Evolutionary conservation across 2,888 invertebrate genomes (phyloP), one percentile per base, ranked within the genome.

Genomic region (Melinaea marsaeus): DNA sequence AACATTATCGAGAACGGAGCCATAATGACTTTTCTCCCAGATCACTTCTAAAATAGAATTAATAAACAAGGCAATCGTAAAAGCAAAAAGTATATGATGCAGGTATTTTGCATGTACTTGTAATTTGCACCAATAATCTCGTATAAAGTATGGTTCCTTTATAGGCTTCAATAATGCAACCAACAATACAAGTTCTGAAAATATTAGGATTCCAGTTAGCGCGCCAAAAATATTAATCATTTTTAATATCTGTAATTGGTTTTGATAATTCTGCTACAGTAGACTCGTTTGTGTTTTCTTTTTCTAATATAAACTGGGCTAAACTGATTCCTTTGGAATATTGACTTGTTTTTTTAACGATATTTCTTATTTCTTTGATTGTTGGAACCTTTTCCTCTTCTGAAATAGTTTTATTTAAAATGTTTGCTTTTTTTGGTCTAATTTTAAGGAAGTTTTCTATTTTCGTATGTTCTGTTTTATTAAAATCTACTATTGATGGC

Each of bases 221-320:
- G 72, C 66, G 59, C 79, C 80, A 61, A 80, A 84, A 51, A 84
- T 57, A 65, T 83, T 82, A 13, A 83, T 75, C 85, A 86, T 86
- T 65, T 68, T 73, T 32, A 54, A 56, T 61, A 51, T 22, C 57
- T 64, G 60, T 46, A 35, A 6, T 56, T 46, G 54, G 13, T 57
- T 57, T 5, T 5, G 60, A 63, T 42, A 33, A 4, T 42, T 66
- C 48, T 22, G 32, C 7, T 51, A 4, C 2, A 3, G 32, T 11
- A 32, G 51, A 51, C 6, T 9, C 6, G 48, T 59, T 57, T 3
- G 48, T 66, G 57, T 60, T 59, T 22, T 61, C 37, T 58, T 60
- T 66, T 56, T 37, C 55, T 61, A 33, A 11, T 6, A 4, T 35
- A 7, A 32, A 9, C 32, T 32, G 51, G 9, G 51, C n/a, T 51